Evolutionary conservation across 2,888 invertebrate species (phyloP), one percentile per base, ranked within the genome.

Genomic region (Acheta domesticus): DNA sequence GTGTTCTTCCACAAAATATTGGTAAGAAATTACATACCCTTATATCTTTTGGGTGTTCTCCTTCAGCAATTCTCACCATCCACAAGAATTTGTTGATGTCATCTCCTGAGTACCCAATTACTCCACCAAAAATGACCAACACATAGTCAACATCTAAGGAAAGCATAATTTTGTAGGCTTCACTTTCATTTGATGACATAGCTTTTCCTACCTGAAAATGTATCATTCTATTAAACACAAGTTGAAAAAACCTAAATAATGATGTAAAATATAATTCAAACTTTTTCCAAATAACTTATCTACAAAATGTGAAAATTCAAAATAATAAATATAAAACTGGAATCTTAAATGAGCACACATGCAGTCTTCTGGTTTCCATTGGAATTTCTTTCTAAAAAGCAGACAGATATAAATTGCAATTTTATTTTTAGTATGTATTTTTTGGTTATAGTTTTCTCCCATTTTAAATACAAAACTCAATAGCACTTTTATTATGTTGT

Each of bases 41-140:
- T 83, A 99, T 99, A 86, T 99, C 99, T 86, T 97, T 97, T 0
- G 99, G 99, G 89, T 99, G 98, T 87, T 99, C 99, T 14, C 99
- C 99, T 87, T 99, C 99, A 11, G 99, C 99, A 83, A 99, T 99
- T 80, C 99, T 89, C n/a, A 99, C 99, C 99, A 99, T 99, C 99
- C 99, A 99, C 82, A 99, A 91, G 87, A 99, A 99, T 89, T 99
- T 99, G 87, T 99, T 99, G 85, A 99, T 99, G 86, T 99, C 99
- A 86, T 99, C 99, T 0, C 98, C 99, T 0, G 98, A 98, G 88
- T 99, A 99, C 0, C 99, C 99, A 84, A 99, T 99, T 79, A 99
- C 97, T 11, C 99, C 99, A n/a, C 99, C 99, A 87, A 99, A 99
- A 85, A 99, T 99, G 11, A 99, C 98, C 82, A 99, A 90, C 21